Conservation (phyloP, 2,888 invertebrate species). For the Mesodorylaimus sp. region DNA sequence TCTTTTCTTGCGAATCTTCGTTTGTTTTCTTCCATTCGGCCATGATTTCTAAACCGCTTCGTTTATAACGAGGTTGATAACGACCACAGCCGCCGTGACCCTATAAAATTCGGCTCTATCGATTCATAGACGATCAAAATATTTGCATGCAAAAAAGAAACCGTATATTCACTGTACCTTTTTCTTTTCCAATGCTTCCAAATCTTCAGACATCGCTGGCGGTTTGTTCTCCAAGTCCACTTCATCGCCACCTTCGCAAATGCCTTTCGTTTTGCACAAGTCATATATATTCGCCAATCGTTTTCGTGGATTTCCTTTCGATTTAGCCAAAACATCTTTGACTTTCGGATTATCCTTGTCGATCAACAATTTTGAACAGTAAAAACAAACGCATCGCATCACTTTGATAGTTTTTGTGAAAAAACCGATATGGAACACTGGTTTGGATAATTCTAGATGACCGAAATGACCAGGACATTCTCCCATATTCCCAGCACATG, state of each 20-base stretch:
- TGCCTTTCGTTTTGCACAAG: conserved; percentile 86
- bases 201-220: conserved; percentile 42
- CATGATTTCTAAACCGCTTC: conserved; percentile 71
- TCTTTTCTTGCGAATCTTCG: conserved; percentile 92
- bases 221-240: conserved; percentile 52
- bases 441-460: conserved; percentile 91
- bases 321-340: conserved; percentile 80
- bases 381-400: conserved; percentile 94
- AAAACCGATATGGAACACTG: conserved; percentile 95
- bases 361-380: conserved; percentile 87
- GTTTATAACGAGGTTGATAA: conserved; percentile 77
- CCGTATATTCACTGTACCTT: conserved; percentile 2
- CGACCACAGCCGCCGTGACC: conserved; percentile 88
- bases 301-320: conserved; percentile 85
- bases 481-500: conserved; percentile 87
- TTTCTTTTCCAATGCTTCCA: conserved; percentile 18
- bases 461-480: conserved; percentile 99
- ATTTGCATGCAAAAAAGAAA: conserved; percentile 10
- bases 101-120: conserved; percentile 5
- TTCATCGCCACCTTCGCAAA: conserved; percentile 96
- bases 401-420: conserved; percentile 90
- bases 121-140: too few relatives aligned
- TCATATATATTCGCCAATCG: conserved; percentile 87
- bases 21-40: conserved; percentile 92
- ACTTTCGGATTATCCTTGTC: conserved; percentile 77